These are phyloP conservation scores for Elaphurus davidianus DNA, from an alignment of 2,113 vertebrate species.

Conservation along the genomic window DNA sequence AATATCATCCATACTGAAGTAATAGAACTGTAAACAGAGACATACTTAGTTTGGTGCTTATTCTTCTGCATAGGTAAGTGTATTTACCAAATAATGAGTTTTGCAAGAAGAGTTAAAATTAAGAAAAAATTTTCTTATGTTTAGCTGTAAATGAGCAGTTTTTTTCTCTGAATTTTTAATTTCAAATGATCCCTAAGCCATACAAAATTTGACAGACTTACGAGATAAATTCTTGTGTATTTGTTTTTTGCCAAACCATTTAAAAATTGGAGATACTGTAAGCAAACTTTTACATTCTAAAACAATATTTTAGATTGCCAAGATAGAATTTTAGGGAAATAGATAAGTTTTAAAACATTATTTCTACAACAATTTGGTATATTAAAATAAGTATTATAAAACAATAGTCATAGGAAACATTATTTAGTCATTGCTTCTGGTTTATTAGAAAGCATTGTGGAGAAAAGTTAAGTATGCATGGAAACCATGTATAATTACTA, in stretches of 20 bases:
- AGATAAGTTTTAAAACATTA: background rate
- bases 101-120: background rate
- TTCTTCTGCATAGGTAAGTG: background rate
- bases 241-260: background rate
- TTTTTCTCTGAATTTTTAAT: background rate
- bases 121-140: background rate
- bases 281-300: background rate
- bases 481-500: background rate
- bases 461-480: background rate
- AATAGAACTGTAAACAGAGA: background rate
- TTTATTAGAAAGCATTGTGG: background rate
- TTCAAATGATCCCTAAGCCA: background rate
- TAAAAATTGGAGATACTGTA: background rate
- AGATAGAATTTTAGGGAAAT: background rate
- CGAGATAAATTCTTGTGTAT: background rate
- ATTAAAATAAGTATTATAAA: background rate
- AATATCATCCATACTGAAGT: background rate
- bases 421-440: background rate
- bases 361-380: background rate
- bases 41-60: background rate
- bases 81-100: slow-evolving; percentile 5
- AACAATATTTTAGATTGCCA: slow-evolving; percentile 24
- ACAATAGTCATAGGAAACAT: background rate
- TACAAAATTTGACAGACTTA: background rate
- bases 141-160: background rate